A percentile compares a stretch with the other conserved stretches of the same genome.
Evolutionary conservation across 2,113 vertebrate species (phyloP).

Genomic region (Aspiorhynchus laticeps): DNA sequence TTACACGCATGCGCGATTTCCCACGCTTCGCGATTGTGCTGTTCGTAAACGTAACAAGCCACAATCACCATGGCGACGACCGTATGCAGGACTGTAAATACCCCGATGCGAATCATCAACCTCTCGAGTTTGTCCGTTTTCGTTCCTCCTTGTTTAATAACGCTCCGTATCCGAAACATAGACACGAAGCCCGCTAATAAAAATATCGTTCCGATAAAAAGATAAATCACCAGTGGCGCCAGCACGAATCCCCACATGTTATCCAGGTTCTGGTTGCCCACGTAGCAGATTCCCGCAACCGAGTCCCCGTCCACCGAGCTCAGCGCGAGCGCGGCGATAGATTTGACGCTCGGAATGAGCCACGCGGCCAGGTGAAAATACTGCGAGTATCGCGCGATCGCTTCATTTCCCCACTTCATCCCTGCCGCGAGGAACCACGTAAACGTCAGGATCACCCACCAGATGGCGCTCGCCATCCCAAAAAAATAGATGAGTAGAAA

Average conservation of each 20-base stretch:
- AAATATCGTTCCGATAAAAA: conserved; percentile 92
- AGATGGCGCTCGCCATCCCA: conserved; percentile 90
- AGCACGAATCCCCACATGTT: conserved; percentile 91
- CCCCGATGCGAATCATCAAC: conserved; percentile 92
- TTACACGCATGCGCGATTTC: conserved; percentile 89
- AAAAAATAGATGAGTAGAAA: conserved; percentile 92
- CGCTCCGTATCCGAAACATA: conserved; percentile 89
- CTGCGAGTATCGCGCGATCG: conserved; percentile 88
- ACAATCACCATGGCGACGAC: conserved; percentile 91
- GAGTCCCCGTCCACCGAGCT: conserved; percentile 95
- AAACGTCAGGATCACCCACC: conserved; percentile 91
- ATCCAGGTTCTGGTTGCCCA: conserved; percentile 92
- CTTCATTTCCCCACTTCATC: conserved; percentile 92
- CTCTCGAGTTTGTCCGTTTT: conserved; percentile 95
- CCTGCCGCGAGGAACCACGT: conserved; percentile 90
- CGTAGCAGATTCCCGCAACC: conserved; percentile 91
- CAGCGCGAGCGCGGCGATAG: conserved; percentile 87
- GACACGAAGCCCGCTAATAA: conserved; percentile 94
- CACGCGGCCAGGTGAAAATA: conserved; percentile 95
- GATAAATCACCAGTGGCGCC: conserved; percentile 91
- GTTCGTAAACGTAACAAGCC: conserved; percentile 94
- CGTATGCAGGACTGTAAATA: conserved; percentile 91
- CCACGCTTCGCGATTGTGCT: conserved; percentile 91
- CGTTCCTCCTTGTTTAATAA: conserved; percentile 92
- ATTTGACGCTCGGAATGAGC: conserved; percentile 92